A percentile compares a stretch with the other conserved stretches of the same genome.
Conservation (phyloP, 1,140 invertebrate genomes). For the Physella acuta region DNA sequence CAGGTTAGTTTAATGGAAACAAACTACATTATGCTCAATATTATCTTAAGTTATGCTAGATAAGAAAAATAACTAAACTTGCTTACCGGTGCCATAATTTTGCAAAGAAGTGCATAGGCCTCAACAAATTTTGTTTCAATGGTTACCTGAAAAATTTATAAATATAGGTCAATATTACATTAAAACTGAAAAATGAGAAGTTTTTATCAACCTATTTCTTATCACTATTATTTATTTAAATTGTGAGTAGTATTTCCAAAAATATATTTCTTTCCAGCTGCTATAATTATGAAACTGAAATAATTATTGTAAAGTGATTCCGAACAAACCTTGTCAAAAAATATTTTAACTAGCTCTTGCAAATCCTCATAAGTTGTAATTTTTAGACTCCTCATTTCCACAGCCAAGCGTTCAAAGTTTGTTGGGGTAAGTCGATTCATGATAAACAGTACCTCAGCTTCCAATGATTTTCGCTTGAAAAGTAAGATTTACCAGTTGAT, state of each 20-base stretch:
- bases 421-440: slow-evolving; percentile 20
- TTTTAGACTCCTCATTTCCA: slow-evolving; percentile 14
- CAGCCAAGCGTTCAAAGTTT: slow-evolving; percentile 18
- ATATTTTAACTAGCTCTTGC: no score
- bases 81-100: slow-evolving; percentile 9
- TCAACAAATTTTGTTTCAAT: slow-evolving; percentile 26
- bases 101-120: slow-evolving; percentile 21
- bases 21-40: neutral
- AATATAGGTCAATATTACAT: no score
- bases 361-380: slow-evolving; percentile 13
- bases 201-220: no score
- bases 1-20: neutral
- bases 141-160: no score
- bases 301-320: neutral
- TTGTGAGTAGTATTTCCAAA: no score
- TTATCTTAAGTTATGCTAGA: no score
- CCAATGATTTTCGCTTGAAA: neutral
- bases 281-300: no score
- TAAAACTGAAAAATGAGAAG: no score
- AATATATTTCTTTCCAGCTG: no score
- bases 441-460: slow-evolving; percentile 13
- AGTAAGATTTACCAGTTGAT: no score
- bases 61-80: neutral
- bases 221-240: no score
- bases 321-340: slow-evolving; percentile 8